Base-by-base conservation (phyloP, 1,140 invertebrate genomes). In the Drosophila subpulchrella region DNA sequence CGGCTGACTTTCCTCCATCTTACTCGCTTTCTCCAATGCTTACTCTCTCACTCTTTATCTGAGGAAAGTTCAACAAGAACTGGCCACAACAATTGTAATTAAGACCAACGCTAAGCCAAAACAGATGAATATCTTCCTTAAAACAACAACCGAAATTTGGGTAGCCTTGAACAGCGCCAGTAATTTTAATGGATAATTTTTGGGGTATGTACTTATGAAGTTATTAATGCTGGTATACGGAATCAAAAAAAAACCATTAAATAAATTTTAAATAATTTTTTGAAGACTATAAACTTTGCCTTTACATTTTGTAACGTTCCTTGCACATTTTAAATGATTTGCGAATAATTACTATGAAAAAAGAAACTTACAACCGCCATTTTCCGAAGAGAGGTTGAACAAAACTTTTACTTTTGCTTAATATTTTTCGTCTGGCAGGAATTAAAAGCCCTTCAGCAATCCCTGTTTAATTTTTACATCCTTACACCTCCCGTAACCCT, bases 41-140 rank as follows among this genome's bases (percentile, higher is more conserved):
- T 13, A 20, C 48, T 15, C 50, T 17, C 17, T 20, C 15, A 12
- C 32, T 13, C 8, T 12, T 42, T 36, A 17, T 71, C 51, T 41
- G 38, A 44, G 51, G 46, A 55, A 76, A 84, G 56, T 75, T 66
- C 56, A 65, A 30, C 65, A 57, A 55, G 76, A 67, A 72, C 63
- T 58, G 42, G 75, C 72, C 84, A 89, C 72, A 84, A 76, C 67
- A 83, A 83, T 84, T 89, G 84, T 89, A 88, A 88, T 88, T 88
- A 89, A 89, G 80, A 77, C 59, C 63, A 75, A 55, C 58, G 54
- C 68, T 72, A 61, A 79, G 38, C 60, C 73, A 71, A 71, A 55
- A 80, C 67, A 55, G 80, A 84, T 72, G 80, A 88, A 88, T 80
- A 89, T 78, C 76, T 75, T 56, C 39, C 50, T 54, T 17, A 56